Conservation (phyloP, 2,888 invertebrate genomes). For the Melinopterus prodromus region DNA sequence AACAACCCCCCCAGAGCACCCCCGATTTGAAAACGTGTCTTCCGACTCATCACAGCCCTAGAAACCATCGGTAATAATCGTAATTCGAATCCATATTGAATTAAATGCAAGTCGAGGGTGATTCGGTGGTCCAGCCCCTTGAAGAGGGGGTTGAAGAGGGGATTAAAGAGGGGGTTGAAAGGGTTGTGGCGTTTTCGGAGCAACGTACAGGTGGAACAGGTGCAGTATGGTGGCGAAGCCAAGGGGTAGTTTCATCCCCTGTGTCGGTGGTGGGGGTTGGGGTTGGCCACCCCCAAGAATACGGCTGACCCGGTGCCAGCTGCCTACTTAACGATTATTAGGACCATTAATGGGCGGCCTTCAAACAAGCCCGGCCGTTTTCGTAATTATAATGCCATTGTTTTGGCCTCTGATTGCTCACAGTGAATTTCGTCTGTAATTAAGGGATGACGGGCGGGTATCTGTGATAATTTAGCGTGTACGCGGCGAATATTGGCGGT, state of each 20-base stretch:
- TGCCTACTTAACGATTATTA: slow-evolving; percentile 37
- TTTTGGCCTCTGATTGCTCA: not conserved
- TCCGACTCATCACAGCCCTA: not conserved
- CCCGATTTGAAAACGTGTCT: not conserved
- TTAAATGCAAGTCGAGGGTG: slow-evolving; percentile 32
- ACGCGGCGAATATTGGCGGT: not conserved
- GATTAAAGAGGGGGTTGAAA: too few relatives aligned
- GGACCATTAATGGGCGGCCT: slow-evolving; percentile 33
- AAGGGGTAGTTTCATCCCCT: not conserved
- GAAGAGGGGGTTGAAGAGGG: too few relatives aligned
- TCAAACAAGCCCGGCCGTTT: slow-evolving; percentile 1
- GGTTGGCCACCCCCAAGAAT: not conserved
- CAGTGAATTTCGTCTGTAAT: not conserved
- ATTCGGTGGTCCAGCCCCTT: not conserved
- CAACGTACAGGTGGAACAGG: slow-evolving; percentile 40
- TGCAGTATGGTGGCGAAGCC: not conserved
- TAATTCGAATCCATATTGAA: slow-evolving; percentile 36
- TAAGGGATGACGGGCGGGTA: not conserved
- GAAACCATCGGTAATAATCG: slow-evolving; percentile 18
- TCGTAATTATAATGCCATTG: not conserved
- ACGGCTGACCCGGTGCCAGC: not conserved
- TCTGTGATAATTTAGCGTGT: not conserved
- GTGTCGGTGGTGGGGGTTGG: not conserved
- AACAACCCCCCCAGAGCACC: not conserved
- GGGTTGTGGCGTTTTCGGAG: not conserved